Evolutionary conservation across 2,888 invertebrate species (phyloP), one percentile per base, ranked within the genome.

Genomic region (Eurytoma californica): DNA sequence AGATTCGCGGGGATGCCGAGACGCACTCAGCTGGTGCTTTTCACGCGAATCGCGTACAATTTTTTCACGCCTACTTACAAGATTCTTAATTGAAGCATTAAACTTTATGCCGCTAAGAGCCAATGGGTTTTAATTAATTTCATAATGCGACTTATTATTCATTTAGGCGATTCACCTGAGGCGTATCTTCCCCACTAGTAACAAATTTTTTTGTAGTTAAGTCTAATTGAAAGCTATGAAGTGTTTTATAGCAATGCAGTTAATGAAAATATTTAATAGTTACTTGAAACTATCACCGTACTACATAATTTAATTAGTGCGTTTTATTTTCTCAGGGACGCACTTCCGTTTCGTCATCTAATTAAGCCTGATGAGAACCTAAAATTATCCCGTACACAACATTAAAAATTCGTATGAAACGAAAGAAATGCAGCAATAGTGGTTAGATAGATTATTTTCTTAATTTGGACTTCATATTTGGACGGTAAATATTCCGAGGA

Each of bases 101-200:
- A 61, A 28, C 63, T 67, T 73, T 72, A 55, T 68, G 61, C 30
- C 16, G 0, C 14, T 72, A 61, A 61, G 51, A 47, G 53, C 57
- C 68, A 55, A 28, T 55, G n/a, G 28, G 69, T 49, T 73, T 57
- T 73, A 73, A 78, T 78, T 69, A 73, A 78, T 57, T 61, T 63
- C 57, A 18, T 7, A 53, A 9, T 67, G 39, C 9, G 39, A 39
- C 47, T 30, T 53, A 53, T 60, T 13, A 47, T 28, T 67, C 55
- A 20, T 49, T 70, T 47, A n/a, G 39, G 7, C 39, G 7, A 39
- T 39, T 39, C 39, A 39, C 39, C 9, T 39, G 9, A 39, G 9
- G 39, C 9, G 9, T 39, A 39, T 39, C 39, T 39, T 39, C 20
- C 65, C 47, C 14, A 58, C 30, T 12, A 47, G 51, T 53, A 53